phyloP scores from a whole-genome alignment of 2,888 invertebrate species.

The Chymomyza amoena region DNA sequence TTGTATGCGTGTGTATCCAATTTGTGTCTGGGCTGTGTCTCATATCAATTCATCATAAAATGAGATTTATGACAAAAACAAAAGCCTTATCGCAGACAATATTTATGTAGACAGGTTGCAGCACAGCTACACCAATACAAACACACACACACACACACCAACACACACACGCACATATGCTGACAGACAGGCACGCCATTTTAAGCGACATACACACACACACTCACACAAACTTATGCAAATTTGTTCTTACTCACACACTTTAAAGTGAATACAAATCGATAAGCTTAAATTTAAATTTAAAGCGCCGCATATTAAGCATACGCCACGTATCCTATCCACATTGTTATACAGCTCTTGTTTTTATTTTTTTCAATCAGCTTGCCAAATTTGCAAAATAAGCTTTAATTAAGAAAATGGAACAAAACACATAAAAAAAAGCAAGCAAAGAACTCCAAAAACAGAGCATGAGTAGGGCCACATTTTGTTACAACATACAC shows the following conservation, averaged over 20 bases:
- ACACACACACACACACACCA: slow-evolving; percentile 48
- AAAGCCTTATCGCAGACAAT: slow-evolving; percentile 77
- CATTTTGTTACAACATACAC: slow-evolving; percentile 40
- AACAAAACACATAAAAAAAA: slow-evolving; percentile 22
- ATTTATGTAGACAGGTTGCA: slow-evolving; percentile 75
- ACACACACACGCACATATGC: neutral
- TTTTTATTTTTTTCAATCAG: slow-evolving; percentile 45
- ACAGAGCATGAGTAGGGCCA: slow-evolving; percentile 1
- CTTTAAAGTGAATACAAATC: slow-evolving; percentile 56
- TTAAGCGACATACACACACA: slow-evolving; percentile 41
- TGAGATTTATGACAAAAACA: slow-evolving; percentile 78
- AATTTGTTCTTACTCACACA: neutral
- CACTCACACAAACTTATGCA: neutral
- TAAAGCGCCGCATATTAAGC: slow-evolving; percentile 41
- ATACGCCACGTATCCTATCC: slow-evolving; percentile 60
- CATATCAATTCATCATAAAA: slow-evolving; percentile 78
- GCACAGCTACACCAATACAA: slow-evolving; percentile 63
- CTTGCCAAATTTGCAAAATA: slow-evolving; percentile 34
- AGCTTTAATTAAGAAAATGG: slow-evolving; percentile 67
- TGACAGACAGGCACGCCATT: slow-evolving; percentile 3
- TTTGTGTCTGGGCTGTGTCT: slow-evolving; percentile 28
- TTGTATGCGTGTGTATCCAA: slow-evolving; percentile 25
- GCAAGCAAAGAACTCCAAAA: slow-evolving; percentile 9
- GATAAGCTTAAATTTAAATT: slow-evolving; percentile 42
- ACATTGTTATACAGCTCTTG: neutral